Evolutionary conservation across 2,797 vertebrate species (phyloP), one percentile per base, ranked within the genome.

Genomic region (Tenualosa thibaudeaui): DNA sequence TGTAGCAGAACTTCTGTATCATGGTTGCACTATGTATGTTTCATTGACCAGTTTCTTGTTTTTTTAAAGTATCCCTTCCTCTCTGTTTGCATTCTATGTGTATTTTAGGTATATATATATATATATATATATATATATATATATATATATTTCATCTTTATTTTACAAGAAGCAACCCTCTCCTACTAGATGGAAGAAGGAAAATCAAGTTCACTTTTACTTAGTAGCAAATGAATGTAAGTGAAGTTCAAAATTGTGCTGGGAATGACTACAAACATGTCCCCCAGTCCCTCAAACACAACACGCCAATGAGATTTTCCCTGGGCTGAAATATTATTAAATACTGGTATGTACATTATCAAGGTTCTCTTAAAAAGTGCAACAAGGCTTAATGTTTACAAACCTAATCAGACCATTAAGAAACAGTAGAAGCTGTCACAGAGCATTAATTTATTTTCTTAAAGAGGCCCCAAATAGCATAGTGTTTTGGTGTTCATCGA

Each of bases 1-100:
- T 95, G 94, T 95, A 96, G 96, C 94, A 95, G 87, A 88, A 84
- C 89, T 83, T 91, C 93, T 94, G 94, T 93, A 91, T 92, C 93
- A 90, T 92, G 92, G 93, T 95, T 96, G 95, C 96, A 96, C 96
- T 96, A 95, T 96, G 94, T 93, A 81, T 82, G 60, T 84, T 82
- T 86, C 88, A 84, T 58, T 22, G 81, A 60, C 58, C 53, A 6
- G n/a, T 60, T 81, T 12, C 12, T 82, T 85, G 82, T 53, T 43
- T 22, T 82, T 81, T 87, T 81, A 17, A 49, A 62, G 81, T 50
- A 26, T 19, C 13, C 2, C 12, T 71, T 75, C 40, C 13, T 40
- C 68, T 75, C 7, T 75, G 13, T 43, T 7, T 81, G 3, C 2
- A 46, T 68, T 31, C 1, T 12, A 43, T 78, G 49, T 81, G 22